A percentile compares a stretch with the other conserved stretches of the same genome.
Evolutionary conservation across 2,113 vertebrate genomes (phyloP).

Genomic region (Neomonachus schauinslandi): DNA sequence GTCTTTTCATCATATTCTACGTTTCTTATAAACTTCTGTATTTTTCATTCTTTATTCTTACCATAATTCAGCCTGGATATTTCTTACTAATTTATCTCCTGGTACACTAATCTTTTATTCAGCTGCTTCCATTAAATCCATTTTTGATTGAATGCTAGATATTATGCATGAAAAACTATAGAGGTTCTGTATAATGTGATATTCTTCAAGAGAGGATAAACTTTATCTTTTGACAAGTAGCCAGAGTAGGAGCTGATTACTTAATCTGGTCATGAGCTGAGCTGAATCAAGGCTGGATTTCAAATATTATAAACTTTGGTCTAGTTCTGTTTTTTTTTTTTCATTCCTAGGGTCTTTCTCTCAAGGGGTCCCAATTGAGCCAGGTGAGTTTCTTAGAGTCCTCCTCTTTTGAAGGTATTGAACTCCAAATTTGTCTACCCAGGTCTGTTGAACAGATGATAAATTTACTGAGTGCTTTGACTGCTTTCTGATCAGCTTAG

Average conservation of each 20-base stretch:
- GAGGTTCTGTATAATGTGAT: neutral
- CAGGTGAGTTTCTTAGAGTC: neutral
- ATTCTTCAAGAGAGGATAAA: neutral
- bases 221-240: neutral
- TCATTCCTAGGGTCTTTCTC: neutral
- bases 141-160: neutral
- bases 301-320: neutral
- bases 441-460: neutral
- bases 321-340: neutral
- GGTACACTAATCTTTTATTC: neutral
- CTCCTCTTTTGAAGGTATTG: neutral
- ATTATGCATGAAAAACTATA: neutral
- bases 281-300: neutral
- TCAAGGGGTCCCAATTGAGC: neutral
- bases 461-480: neutral
- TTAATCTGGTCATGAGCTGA: neutral
- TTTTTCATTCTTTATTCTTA: neutral
- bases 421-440: neutral
- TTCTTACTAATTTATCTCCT: slow-evolving; percentile 20
- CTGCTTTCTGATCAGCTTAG: slow-evolving; percentile 6
- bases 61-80: neutral
- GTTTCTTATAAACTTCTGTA: neutral
- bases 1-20: neutral
- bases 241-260: neutral
- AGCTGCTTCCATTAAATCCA: neutral